Conservation (phyloP, 2,888 invertebrate species). For the Lochmaea crataegi region DNA sequence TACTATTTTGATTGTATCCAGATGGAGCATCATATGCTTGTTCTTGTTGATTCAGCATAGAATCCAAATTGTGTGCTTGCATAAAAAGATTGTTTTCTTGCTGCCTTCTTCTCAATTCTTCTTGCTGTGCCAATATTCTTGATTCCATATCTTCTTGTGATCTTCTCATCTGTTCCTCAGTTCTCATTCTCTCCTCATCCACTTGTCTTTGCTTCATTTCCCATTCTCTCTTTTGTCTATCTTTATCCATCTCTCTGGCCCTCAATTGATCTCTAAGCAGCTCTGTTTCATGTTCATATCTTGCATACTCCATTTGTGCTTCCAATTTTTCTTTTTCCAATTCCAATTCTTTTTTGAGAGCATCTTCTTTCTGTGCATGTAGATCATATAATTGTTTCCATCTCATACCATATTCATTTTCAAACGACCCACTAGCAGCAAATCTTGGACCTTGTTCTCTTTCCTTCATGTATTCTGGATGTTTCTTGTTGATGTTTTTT, state of each 20-base stretch:
- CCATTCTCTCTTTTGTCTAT: constrained; percentile 73
- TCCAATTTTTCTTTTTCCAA: constrained; percentile 94
- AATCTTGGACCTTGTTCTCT: constrained; percentile 89
- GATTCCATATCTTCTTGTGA: constrained; percentile 83
- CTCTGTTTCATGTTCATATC: constrained; percentile 94
- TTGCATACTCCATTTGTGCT: constrained; percentile 95
- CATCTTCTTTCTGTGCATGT: constrained; percentile 89
- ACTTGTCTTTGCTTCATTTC: constrained; percentile 74
- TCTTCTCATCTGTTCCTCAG: constrained; percentile 72
- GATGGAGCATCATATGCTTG: constrained; percentile 62
- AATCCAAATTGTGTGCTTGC: constrained; percentile 73
- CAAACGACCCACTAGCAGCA: constrained; percentile 88
- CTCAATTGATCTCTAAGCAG: constrained; percentile 90
- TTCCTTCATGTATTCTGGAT: constrained; percentile 81
- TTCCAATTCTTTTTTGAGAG: constrained; percentile 88
- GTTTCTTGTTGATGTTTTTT: constrained; percentile 77
- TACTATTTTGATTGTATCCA: constrained; percentile 27
- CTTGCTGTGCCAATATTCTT: constrained; percentile 84
- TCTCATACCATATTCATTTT: constrained; percentile 94
- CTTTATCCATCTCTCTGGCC: constrained; percentile 87
- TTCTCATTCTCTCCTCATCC: constrained; percentile 77
- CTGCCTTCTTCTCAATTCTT: constrained; percentile 85
- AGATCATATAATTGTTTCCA: constrained; percentile 97
- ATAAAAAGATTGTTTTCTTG: constrained; percentile 90
- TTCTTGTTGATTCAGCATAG: constrained; percentile 78